Base-by-base conservation (phyloP, 1,140 invertebrate genomes). In the Lasioglossum albipes region DNA sequence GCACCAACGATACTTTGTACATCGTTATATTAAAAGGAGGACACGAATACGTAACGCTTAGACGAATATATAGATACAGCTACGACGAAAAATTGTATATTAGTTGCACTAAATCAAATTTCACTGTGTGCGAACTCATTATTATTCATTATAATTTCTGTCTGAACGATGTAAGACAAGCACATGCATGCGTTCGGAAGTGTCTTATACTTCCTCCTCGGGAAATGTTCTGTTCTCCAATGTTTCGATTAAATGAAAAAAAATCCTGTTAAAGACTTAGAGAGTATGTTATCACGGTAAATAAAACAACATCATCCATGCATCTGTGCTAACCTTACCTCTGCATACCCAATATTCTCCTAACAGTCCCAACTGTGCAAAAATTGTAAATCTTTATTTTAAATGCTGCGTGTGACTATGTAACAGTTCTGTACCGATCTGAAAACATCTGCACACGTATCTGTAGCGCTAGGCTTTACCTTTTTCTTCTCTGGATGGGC, bases 401-500 rank as follows among this genome's bases (percentile, higher is more conserved):
- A 42, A 61, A 13, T 79, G 49, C 75, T 62, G 9, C 31, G 18
- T 42, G 27, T 42, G 22, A 36, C 7, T 4, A 64, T 20, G n/a
- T 54, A 22, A 52, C 45, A 13, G 3, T 59, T 59, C 52, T 42
- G 7, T 22, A 73, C 57, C 42, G 42, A n/a, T 72, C 71, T 12
- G 31, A 41, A 80, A 54, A 41, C 1, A 69, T 36, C 22, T 42
- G 22, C 9, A 20, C n/a, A n/a, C 9, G 54, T 20, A 42, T 49
- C 27, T 18, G n/a, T 61, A n/a, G 9, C 57, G n/a, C 1, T 10
- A 42, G 52, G 57, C 16, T 6, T 82, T 86, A 97, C 96, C 94
- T 96, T 95, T 75, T 95, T 94, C 36, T 93, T 94, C 90, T 97
- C 96, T 0, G 97, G 97, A 93, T 98, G 97, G 65, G 95, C 93